A percentile compares a stretch with the other conserved stretches of the same genome.
These are phyloP conservation scores for Taenaris catops DNA, from an alignment of 2,888 invertebrate genomes.

Conservation along the genomic window DNA sequence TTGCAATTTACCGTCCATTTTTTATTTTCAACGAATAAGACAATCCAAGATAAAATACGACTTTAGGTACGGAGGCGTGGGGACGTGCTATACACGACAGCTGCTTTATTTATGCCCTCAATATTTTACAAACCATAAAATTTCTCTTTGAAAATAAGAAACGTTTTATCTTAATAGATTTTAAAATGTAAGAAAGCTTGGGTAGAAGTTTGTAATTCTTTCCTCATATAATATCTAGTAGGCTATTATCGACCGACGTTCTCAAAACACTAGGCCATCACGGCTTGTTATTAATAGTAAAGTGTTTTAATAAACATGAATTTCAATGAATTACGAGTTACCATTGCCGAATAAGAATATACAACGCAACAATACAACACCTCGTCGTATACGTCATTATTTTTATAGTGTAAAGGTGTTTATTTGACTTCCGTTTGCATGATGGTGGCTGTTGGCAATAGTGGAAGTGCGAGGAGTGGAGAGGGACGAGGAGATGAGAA, in stretches of 20 bases:
- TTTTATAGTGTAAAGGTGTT: too few relatives aligned
- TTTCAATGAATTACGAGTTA: too few relatives aligned
- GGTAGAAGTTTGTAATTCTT: too few relatives aligned
- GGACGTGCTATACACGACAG: slow-evolving; percentile 74
- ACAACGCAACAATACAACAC: too few relatives aligned
- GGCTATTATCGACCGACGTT: too few relatives aligned
- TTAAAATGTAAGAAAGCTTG: slow-evolving; percentile 28
- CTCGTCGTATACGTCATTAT: too few relatives aligned
- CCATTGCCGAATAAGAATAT: too few relatives aligned
- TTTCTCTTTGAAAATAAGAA: slow-evolving; percentile 66
- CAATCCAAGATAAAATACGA: slow-evolving; percentile 71
- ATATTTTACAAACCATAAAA: slow-evolving; percentile 78
- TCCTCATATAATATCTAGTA: slow-evolving; percentile 1
- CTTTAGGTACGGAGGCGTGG: slow-evolving; percentile 50
- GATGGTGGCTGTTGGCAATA: too few relatives aligned
- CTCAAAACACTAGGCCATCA: not conserved
- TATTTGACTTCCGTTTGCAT: too few relatives aligned
- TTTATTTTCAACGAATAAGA: slow-evolving; percentile 61
- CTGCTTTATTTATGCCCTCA: slow-evolving; percentile 71
- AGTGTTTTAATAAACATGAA: too few relatives aligned
- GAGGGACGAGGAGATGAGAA: too few relatives aligned
- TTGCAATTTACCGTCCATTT: slow-evolving; percentile 53
- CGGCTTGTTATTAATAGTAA: not conserved
- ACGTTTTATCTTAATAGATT: slow-evolving; percentile 71
- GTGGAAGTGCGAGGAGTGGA: too few relatives aligned